These are phyloP conservation scores for Spilogale gracilis DNA, from an alignment of 2,113 vertebrate genomes.

Conservation along the genomic window DNA sequence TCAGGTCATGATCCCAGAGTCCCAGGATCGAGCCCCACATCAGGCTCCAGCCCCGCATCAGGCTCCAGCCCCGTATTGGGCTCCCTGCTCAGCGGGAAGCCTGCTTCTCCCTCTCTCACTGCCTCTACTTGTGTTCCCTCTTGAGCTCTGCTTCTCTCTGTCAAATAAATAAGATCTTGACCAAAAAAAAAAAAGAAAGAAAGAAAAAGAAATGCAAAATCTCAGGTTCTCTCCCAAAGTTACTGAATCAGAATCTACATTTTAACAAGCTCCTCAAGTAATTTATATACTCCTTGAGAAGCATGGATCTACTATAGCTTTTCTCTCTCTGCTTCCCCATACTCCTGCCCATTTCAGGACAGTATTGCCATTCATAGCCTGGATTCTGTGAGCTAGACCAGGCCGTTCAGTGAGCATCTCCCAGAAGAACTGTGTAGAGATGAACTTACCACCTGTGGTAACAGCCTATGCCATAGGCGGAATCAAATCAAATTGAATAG, in stretches of 20 bases:
- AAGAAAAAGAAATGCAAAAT: not conserved
- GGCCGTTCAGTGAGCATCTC: not conserved
- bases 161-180: too few relatives aligned
- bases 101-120: too few relatives aligned
- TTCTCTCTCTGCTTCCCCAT: not conserved
- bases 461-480: not conserved
- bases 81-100: too few relatives aligned
- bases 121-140: too few relatives aligned
- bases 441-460: not conserved
- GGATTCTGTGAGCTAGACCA: not conserved
- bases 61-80: too few relatives aligned
- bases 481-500: not conserved
- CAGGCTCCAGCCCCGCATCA: too few relatives aligned
- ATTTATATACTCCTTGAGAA: not conserved
- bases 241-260: not conserved
- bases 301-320: not conserved
- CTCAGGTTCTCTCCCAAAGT: not conserved
- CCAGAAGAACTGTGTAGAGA: not conserved
- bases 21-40: too few relatives aligned
- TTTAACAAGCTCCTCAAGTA: not conserved
- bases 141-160: too few relatives aligned
- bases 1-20: too few relatives aligned
- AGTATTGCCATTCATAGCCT: not conserved
- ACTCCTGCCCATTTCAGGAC: not conserved
- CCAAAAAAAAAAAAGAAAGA: too few relatives aligned